Evolutionary conservation across 2,113 vertebrate genomes (phyloP).

Genomic region (Pampusana beccarii): DNA sequence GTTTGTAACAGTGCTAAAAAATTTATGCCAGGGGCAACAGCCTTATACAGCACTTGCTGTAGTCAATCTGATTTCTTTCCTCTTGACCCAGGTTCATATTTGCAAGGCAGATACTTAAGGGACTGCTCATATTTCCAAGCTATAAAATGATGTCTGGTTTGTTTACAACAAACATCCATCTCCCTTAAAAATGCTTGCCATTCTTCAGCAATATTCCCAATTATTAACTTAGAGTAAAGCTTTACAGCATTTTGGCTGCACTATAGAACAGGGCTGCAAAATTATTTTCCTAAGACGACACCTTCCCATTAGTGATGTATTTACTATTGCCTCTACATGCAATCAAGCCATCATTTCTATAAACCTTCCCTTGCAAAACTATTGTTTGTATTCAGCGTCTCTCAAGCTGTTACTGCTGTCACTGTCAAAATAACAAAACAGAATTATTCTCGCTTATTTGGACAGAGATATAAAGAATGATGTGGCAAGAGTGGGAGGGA

Average conservation of each 20-base stretch:
- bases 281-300: neutral
- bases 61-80: neutral
- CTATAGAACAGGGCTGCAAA: neutral
- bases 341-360: neutral
- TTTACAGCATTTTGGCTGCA: neutral
- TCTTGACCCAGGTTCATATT: neutral
- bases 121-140: neutral
- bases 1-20: neutral
- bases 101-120: neutral
- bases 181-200: neutral
- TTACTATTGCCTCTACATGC: neutral
- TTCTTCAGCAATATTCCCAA: neutral
- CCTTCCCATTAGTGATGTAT: neutral
- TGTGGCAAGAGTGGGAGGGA: neutral
- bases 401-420: neutral
- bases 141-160: neutral
- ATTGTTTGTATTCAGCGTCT: neutral
- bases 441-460: neutral
- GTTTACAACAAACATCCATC: neutral
- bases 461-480: neutral
- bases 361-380: neutral
- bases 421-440: neutral
- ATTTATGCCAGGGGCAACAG: neutral
- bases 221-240: neutral
- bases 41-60: neutral